Evolutionary conservation across 2,888 invertebrate species (phyloP).

Genomic region (Ochropacha duplaris): DNA sequence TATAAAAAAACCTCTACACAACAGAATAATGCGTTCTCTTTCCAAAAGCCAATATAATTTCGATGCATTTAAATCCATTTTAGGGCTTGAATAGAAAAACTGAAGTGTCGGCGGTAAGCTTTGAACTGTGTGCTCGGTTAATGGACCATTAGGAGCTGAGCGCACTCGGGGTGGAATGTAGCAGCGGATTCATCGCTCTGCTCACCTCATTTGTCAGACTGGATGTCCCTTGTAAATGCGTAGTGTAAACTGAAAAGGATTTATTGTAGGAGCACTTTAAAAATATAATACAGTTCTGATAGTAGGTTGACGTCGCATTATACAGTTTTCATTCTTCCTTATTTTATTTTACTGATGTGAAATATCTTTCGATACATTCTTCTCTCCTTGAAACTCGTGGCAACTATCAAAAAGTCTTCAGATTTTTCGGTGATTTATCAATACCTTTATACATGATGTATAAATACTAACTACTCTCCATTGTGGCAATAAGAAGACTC

Average conservation of each 20-base stretch:
- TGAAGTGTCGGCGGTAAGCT: constrained; percentile 14
- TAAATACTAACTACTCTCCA: no score
- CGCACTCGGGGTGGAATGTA: constrained; percentile 4
- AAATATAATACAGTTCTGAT: neutral
- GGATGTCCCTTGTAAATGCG: constrained; percentile 1
- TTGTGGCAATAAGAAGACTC: no score
- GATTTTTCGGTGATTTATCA: no score
- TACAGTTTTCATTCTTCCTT: no score
- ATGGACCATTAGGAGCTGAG: constrained; percentile 36
- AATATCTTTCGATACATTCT: no score
- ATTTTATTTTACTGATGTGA: no score
- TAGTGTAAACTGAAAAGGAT: neutral
- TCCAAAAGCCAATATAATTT: neutral
- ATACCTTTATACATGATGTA: no score
- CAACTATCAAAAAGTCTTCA: no score
- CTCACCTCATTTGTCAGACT: constrained; percentile 8
- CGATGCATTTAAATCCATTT: constrained; percentile 9
- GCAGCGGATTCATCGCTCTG: constrained; percentile 8
- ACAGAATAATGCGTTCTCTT: constrained; percentile 4
- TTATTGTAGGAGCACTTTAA: neutral
- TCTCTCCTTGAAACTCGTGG: no score
- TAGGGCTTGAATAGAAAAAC: constrained; percentile 18
- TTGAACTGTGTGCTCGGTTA: constrained; percentile 26
- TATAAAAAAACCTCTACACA: no score
- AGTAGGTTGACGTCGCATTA: neutral